Evolutionary conservation across 2,113 vertebrate genomes (phyloP).

Genomic region (Apodemus speciosus): DNA sequence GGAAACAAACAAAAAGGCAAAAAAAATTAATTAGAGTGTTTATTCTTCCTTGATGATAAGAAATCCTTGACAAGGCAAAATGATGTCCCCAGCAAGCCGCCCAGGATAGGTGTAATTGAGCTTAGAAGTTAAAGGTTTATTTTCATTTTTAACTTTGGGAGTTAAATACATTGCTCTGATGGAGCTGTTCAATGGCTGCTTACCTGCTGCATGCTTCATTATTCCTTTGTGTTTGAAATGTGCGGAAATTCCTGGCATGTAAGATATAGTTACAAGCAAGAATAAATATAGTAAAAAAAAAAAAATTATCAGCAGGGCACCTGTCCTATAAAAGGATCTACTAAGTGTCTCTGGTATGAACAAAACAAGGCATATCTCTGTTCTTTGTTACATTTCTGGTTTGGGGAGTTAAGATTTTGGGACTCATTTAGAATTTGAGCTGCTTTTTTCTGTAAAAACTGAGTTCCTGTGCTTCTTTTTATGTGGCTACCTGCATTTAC

Average conservation of each 20-base stretch:
- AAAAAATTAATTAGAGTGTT: slow-evolving; percentile 86
- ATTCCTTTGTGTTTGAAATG: slow-evolving; percentile 64
- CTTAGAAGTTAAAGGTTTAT: slow-evolving; percentile 83
- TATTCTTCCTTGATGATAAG: slow-evolving; percentile 87
- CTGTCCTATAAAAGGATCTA: neutral
- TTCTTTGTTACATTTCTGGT: neutral
- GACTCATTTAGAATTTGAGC: neutral
- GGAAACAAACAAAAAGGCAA: slow-evolving; percentile 84
- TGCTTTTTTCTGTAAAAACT: neutral
- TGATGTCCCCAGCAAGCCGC: slow-evolving; percentile 70
- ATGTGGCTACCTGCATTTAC: too few relatives aligned
- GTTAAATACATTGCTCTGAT: slow-evolving; percentile 83
- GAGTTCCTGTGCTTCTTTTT: neutral
- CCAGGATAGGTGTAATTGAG: slow-evolving; percentile 82
- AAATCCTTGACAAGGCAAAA: slow-evolving; percentile 85
- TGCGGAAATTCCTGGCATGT: slow-evolving; percentile 26
- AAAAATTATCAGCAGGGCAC: neutral
- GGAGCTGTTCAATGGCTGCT: slow-evolving; percentile 77
- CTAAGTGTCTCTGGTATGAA: neutral
- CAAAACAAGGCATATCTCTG: neutral
- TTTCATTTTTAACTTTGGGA: slow-evolving; percentile 79
- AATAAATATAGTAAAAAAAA: neutral
- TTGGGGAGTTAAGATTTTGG: neutral
- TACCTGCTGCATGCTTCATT: slow-evolving; percentile 56
- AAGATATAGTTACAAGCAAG: slow-evolving; percentile 49